Evolutionary conservation across 2,797 vertebrate genomes (phyloP).

Genomic region (Buphagus erythrorhynchus): DNA sequence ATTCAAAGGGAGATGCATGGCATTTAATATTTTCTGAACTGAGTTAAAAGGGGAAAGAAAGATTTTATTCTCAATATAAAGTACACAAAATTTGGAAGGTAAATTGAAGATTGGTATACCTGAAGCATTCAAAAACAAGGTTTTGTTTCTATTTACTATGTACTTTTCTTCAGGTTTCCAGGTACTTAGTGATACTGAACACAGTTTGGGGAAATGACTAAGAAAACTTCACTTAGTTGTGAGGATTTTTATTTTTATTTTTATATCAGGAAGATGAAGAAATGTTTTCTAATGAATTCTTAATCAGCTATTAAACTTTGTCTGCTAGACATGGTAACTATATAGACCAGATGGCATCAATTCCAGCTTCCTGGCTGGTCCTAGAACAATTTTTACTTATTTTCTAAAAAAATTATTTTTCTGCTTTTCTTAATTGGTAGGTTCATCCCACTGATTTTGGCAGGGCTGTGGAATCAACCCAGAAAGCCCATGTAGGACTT

Average conservation of each 20-base stretch:
- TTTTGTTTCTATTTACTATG: background rate
- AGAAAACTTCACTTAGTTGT: background rate
- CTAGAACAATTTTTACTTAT: background rate
- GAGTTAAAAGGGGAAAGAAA: background rate
- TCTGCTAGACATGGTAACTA: background rate
- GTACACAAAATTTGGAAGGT: background rate
- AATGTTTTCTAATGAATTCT: background rate
- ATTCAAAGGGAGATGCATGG: background rate
- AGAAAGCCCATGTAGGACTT: background rate
- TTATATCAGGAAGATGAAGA: background rate
- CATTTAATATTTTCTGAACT: slow-evolving; percentile 12
- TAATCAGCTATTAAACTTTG: background rate
- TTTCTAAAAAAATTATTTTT: background rate
- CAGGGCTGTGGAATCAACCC: background rate
- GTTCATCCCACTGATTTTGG: background rate
- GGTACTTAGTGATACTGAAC: background rate
- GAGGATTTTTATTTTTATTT: background rate
- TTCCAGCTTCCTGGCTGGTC: background rate
- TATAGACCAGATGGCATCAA: background rate
- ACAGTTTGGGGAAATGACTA: background rate
- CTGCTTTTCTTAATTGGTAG: background rate
- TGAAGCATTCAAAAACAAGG: background rate
- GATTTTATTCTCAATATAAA: background rate
- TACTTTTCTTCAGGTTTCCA: background rate
- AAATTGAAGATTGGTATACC: background rate